A percentile compares a stretch with the other conserved stretches of the same genome.
Evolutionary conservation across 2,797 vertebrate genomes (phyloP).

Genomic region (Hybognathus amarus): DNA sequence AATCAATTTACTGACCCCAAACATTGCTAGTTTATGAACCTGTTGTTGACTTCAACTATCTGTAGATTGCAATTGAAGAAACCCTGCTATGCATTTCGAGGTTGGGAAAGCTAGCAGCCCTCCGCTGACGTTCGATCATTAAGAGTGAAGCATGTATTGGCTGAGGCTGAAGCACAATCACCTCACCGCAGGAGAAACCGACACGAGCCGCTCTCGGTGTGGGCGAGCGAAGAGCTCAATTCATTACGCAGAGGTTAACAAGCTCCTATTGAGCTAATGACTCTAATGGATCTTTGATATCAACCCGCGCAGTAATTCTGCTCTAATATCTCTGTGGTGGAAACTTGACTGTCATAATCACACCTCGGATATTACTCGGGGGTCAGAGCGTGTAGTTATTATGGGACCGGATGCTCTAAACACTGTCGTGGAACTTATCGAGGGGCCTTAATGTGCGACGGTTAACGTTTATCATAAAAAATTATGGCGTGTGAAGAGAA

Average conservation of each 20-base stretch:
- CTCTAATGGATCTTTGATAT: slow-evolving; percentile 43
- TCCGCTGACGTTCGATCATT: neutral
- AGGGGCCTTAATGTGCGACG: neutral
- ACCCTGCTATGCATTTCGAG: neutral
- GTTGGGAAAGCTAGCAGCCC: neutral
- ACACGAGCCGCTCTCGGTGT: slow-evolving; percentile 2
- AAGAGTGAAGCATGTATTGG: neutral
- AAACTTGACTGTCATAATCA: slow-evolving; percentile 42
- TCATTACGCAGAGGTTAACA: slow-evolving; percentile 43
- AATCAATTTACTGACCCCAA: neutral
- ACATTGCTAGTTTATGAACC: neutral
- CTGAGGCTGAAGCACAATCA: slow-evolving; percentile 6
- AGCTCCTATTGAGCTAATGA: slow-evolving; percentile 49
- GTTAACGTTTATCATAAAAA: slow-evolving; percentile 29
- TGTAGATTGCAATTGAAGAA: neutral
- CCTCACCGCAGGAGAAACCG: slow-evolving; percentile 18
- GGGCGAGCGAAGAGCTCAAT: slow-evolving; percentile 22
- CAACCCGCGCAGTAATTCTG: slow-evolving; percentile 34
- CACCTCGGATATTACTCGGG: slow-evolving; percentile 25
- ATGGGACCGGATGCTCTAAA: neutral
- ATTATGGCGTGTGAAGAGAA: neutral
- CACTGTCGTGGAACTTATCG: slow-evolving; percentile 6
- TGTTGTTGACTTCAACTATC: neutral
- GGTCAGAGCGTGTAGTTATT: slow-evolving; percentile 29
- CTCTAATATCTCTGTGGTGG: slow-evolving; percentile 23